Percentiles rank a stretch among this genome's conserved stretches.
phyloP scores from a whole-genome alignment of 2,797 vertebrate genomes.

The Microctenopoma lineatum region DNA sequence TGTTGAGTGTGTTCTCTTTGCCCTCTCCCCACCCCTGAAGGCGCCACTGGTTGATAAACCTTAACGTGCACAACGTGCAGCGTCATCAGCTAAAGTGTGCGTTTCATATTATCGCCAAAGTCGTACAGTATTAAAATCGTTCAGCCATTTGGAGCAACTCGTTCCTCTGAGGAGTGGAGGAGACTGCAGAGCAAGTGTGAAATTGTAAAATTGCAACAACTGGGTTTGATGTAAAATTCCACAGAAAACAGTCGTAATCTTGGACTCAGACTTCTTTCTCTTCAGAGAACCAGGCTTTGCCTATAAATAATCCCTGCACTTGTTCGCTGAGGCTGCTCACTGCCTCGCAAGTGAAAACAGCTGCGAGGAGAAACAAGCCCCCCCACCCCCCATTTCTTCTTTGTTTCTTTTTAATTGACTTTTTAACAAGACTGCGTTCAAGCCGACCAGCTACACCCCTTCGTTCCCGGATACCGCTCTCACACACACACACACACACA shows the following conservation, averaged over 20 bases:
- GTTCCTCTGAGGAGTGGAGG: conserved; percentile 24
- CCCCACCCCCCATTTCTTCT: conserved; percentile 36
- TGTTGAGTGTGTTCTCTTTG: conserved; percentile 10
- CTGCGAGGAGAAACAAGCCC: conserved; percentile 56
- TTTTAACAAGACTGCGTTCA: conserved; percentile 81
- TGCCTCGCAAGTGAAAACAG: conserved; percentile 55
- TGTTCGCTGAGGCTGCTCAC: conserved; percentile 45
- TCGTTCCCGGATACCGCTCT: conserved; percentile 34
- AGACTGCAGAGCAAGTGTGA: conserved; percentile 46
- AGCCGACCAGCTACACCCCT: conserved; percentile 69
- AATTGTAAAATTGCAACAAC: conserved; percentile 39
- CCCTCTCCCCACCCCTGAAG: conserved; percentile 24
- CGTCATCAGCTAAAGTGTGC: conserved; percentile 35
- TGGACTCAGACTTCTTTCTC: conserved; percentile 45
- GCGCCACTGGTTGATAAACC: conserved; percentile 29
- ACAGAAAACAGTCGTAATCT: conserved; percentile 51
- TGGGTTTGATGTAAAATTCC: conserved; percentile 52
- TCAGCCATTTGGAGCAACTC: conserved; percentile 20
- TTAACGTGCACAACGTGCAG: conserved; percentile 32
- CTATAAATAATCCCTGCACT: conserved; percentile 64
- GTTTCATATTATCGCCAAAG: conserved; percentile 39
- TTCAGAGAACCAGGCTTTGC: conserved; percentile 46
- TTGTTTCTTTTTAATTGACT: conserved; percentile 84
- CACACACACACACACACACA: too few relatives aligned
- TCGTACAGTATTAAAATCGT: conserved; percentile 27